Conservation (phyloP, 2,888 invertebrate species). For the Caenorhabditis japonica region DNA sequence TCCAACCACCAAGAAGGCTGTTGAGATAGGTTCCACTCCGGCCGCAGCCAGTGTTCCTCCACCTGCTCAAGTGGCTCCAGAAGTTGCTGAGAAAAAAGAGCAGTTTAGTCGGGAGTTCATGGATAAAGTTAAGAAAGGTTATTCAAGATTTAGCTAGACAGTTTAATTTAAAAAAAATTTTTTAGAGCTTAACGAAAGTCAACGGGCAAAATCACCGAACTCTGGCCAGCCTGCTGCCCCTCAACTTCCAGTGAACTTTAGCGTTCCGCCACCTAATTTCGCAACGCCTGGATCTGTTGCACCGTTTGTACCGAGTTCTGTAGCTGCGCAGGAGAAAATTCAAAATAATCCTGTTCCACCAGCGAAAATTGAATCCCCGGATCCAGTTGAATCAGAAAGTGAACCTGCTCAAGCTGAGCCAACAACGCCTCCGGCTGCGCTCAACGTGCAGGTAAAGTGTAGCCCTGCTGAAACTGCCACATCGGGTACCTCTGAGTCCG, state of each 20-base stretch:
- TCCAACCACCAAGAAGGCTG: conserved; percentile 38
- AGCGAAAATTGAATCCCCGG: background rate
- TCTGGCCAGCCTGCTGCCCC: too few species aligned
- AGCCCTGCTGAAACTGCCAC: background rate
- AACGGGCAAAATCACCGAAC: conserved; percentile 1
- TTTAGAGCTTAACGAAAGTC: conserved; percentile 4
- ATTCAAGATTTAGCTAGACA: background rate
- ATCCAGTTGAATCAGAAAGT: background rate
- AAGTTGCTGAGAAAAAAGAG: conserved; percentile 27
- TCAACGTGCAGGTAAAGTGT: background rate
- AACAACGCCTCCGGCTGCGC: background rate
- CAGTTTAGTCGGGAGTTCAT: conserved; percentile 14
- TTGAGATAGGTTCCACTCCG: conserved; percentile 20
- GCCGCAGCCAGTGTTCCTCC: conserved; percentile 4
- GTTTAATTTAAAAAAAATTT: background rate
- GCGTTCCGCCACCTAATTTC: conserved; percentile 16
- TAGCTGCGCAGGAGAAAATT: background rate
- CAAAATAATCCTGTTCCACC: conserved; percentile 7
- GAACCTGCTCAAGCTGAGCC: background rate
- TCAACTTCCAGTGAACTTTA: conserved; percentile 16
- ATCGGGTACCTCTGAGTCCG: background rate
- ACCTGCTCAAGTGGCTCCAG: conserved; percentile 1
- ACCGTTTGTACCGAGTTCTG: background rate
- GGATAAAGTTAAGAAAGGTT: conserved; percentile 26
- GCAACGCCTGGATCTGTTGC: background rate